Percentiles rank a stretch among this genome's conserved stretches.
Evolutionary conservation across 2,888 invertebrate genomes (phyloP).

Genomic region (Elmis aenea): DNA sequence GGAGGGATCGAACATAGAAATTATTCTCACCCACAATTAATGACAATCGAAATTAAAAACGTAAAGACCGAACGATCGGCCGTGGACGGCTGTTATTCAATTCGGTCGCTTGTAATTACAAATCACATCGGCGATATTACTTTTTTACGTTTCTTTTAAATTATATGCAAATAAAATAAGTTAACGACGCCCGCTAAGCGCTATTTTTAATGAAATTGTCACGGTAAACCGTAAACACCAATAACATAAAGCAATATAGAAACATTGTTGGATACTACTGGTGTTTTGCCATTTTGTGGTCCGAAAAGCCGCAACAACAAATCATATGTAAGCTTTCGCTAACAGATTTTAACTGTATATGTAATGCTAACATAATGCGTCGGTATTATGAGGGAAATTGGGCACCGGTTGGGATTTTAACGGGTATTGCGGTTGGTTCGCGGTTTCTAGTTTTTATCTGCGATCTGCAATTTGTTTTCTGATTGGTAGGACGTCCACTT

Average conservation of each 20-base stretch:
- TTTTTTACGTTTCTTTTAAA: conserved; percentile 18
- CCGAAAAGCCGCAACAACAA: conserved; percentile 45
- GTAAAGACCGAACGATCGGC: conserved; percentile 35
- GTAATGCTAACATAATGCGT: conserved; percentile 47
- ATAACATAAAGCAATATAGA: conserved; percentile 8
- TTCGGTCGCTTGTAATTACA: too few relatives aligned
- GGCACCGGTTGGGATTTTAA: conserved; percentile 44
- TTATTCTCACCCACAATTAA: conserved; percentile 42
- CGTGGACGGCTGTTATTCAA: conserved; percentile 27
- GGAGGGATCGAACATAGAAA: conserved; percentile 26
- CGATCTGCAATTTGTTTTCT: too few relatives aligned
- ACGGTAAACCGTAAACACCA: conserved; percentile 8
- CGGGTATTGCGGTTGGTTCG: conserved; percentile 39
- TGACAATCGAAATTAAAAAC: conserved; percentile 47
- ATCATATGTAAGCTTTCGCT: conserved; percentile 48
- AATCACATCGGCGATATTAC: conserved; percentile 7
- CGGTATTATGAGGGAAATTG: conserved; percentile 46
- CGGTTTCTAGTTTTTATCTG: conserved; percentile 37
- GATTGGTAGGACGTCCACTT: too few relatives aligned
- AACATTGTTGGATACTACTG: conserved; percentile 16
- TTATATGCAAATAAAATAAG: conserved; percentile 22
- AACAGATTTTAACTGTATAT: conserved; percentile 48
- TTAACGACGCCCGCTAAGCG: conserved; percentile 9
- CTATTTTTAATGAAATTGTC: conserved; percentile 12
- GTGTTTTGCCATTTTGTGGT: conserved; percentile 38